phyloP scores from a whole-genome alignment of 2,888 invertebrate species.

The Eilema caniola region DNA sequence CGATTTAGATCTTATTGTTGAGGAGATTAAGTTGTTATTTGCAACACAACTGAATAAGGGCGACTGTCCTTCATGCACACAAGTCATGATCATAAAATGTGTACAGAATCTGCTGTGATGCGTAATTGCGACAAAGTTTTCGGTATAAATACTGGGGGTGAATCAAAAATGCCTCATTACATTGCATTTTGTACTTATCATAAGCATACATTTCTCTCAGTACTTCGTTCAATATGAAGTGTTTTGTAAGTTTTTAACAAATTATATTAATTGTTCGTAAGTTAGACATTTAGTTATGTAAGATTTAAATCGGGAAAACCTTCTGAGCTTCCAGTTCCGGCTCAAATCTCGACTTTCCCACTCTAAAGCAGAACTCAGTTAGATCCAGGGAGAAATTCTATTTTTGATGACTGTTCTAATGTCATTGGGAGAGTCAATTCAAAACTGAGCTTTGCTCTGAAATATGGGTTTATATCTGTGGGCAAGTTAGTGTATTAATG shows the following conservation, averaged over 20 bases:
- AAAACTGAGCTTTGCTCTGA: no score
- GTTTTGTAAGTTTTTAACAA: constrained; percentile 73
- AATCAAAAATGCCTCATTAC: constrained; percentile 80
- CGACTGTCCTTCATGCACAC: constrained; percentile 67
- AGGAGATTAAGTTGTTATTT: constrained; percentile 50
- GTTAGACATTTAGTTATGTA: not conserved
- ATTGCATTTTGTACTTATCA: constrained; percentile 61
- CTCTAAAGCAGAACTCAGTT: no score
- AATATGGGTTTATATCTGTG: no score
- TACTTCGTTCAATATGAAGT: constrained; percentile 73
- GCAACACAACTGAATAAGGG: constrained; percentile 59
- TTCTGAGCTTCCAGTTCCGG: no score
- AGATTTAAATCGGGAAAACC: no score
- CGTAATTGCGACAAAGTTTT: constrained; percentile 77
- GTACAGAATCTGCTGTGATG: constrained; percentile 69
- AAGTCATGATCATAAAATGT: constrained; percentile 73
- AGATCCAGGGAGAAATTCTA: no score
- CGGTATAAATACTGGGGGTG: constrained; percentile 84
- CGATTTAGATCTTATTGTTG: constrained; percentile 43
- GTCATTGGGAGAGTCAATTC: no score
- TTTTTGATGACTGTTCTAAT: no score
- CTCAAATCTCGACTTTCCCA: no score
- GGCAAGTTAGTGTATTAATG: no score
- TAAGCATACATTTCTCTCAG: constrained; percentile 57
- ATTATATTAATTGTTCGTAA: constrained; percentile 10